Evolutionary conservation across 2,797 vertebrate genomes (phyloP).

Genomic region (Parotocinclus haroldoi): DNA sequence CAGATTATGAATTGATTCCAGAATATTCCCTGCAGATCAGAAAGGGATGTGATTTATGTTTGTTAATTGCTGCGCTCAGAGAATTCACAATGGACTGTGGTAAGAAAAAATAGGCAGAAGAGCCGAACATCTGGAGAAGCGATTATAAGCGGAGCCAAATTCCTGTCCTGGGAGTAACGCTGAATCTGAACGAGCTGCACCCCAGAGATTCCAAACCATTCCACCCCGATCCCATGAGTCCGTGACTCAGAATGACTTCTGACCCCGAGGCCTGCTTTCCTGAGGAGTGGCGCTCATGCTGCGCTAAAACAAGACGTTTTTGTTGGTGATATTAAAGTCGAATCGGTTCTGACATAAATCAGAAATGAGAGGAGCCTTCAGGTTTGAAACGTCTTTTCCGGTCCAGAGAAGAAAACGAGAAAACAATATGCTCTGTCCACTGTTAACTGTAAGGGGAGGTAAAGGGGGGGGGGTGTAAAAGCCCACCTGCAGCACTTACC

Average conservation of each 20-base stretch:
- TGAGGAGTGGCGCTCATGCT: slow-evolving; percentile 53
- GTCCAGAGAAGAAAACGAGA: slow-evolving; percentile 49
- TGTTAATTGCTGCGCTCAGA: slow-evolving; percentile 73
- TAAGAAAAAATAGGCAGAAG: slow-evolving; percentile 57
- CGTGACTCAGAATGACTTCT: slow-evolving; percentile 56
- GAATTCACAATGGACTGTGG: slow-evolving; percentile 67
- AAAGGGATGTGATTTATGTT: slow-evolving; percentile 76
- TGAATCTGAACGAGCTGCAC: slow-evolving; percentile 56
- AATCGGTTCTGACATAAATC: slow-evolving; percentile 62
- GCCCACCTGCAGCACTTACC: slow-evolving; percentile 63
- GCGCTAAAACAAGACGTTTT: slow-evolving; percentile 65
- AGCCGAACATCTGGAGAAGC: slow-evolving; percentile 73
- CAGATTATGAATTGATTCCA: slow-evolving; percentile 70
- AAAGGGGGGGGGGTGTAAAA: slow-evolving; percentile 50
- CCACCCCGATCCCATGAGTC: slow-evolving; percentile 58
- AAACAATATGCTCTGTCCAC: slow-evolving; percentile 56
- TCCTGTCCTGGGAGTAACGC: slow-evolving; percentile 27
- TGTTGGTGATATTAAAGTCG: slow-evolving; percentile 63
- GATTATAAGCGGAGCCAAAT: slow-evolving; percentile 63
- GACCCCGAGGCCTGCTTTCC: slow-evolving; percentile 40
- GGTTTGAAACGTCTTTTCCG: slow-evolving; percentile 51
- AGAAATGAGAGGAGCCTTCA: slow-evolving; percentile 37
- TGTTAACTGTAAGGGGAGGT: slow-evolving; percentile 25
- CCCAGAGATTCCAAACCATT: slow-evolving; percentile 71
- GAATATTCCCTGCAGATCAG: slow-evolving; percentile 67